phyloP scores from a whole-genome alignment of 2,113 vertebrate genomes.

The Telmatochromis brichardi region DNA sequence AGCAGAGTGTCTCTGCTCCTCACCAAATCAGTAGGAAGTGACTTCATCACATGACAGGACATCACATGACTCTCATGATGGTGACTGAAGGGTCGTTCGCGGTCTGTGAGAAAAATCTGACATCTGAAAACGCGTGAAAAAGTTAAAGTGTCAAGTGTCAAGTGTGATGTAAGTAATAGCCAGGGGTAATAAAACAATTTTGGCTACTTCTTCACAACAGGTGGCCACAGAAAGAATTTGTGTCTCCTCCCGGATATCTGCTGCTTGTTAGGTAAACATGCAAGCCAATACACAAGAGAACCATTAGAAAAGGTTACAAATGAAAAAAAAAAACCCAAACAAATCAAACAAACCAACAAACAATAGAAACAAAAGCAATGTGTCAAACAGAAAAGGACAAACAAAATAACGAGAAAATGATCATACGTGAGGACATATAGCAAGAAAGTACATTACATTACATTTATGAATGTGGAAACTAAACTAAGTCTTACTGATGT shows the following conservation, averaged over 20 bases:
- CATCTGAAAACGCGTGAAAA: background rate
- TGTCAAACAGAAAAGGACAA: background rate
- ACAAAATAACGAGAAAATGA: background rate
- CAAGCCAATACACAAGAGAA: background rate
- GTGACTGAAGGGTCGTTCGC: background rate
- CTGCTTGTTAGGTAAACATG: background rate
- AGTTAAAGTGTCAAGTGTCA: background rate
- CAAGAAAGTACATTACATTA: background rate
- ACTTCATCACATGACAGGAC: constrained; percentile 49
- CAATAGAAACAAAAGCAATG: background rate
- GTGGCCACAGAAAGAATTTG: background rate
- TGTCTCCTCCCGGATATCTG: background rate
- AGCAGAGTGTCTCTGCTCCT: background rate
- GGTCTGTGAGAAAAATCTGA: background rate
- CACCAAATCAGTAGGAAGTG: constrained; percentile 55
- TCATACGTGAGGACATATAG: background rate
- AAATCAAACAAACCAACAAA: background rate
- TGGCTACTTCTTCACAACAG: background rate
- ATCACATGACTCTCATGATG: constrained; percentile 46
- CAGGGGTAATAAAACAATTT: background rate
- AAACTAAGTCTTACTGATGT: background rate
- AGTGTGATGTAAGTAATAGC: background rate
- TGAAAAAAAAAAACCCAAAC: background rate
- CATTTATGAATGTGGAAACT: background rate
- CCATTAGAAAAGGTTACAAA: background rate